These are phyloP conservation scores for Enteromius radiatus DNA, from an alignment of 2,797 vertebrate species.

Conservation along the genomic window DNA sequence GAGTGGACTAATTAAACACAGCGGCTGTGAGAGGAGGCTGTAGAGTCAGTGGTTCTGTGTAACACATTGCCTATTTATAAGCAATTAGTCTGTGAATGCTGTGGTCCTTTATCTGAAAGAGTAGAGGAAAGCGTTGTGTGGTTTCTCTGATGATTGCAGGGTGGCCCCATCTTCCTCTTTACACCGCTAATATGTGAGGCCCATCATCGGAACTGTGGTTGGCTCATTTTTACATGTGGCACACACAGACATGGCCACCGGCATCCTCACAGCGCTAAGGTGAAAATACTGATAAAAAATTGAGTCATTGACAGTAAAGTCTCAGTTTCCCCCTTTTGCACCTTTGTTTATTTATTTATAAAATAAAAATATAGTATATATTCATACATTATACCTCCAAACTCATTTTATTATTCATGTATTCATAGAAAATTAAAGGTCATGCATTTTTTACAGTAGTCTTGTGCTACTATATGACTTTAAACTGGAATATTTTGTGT, in stretches of 20 bases:
- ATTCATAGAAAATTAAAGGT: conserved; percentile 27
- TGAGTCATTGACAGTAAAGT: background rate
- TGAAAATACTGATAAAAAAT: background rate
- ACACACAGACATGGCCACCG: conserved; percentile 15
- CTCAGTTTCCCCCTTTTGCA: background rate
- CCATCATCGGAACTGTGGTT: conserved; percentile 43
- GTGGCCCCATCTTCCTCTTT: conserved; percentile 46
- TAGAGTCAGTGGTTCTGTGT: conserved; percentile 42
- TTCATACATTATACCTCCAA: background rate
- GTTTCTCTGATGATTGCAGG: conserved; percentile 56
- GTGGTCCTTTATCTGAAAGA: conserved; percentile 32
- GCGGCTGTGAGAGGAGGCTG: conserved; percentile 6
- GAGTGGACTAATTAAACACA: conserved; percentile 23
- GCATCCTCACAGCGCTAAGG: background rate
- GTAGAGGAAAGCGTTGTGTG: conserved; percentile 49
- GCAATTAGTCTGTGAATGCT: conserved; percentile 55
- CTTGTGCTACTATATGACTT: background rate
- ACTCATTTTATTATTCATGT: conserved; percentile 27
- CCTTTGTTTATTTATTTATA: background rate
- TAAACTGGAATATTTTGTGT: conserved; percentile 2
- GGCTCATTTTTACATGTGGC: conserved; percentile 43
- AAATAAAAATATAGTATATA: background rate
- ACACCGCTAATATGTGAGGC: conserved; percentile 34
- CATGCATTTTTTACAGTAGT: background rate
- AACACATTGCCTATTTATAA: conserved; percentile 36